phyloP scores from a whole-genome alignment of 1,140 invertebrate genomes.

The Lethrus apterus region DNA sequence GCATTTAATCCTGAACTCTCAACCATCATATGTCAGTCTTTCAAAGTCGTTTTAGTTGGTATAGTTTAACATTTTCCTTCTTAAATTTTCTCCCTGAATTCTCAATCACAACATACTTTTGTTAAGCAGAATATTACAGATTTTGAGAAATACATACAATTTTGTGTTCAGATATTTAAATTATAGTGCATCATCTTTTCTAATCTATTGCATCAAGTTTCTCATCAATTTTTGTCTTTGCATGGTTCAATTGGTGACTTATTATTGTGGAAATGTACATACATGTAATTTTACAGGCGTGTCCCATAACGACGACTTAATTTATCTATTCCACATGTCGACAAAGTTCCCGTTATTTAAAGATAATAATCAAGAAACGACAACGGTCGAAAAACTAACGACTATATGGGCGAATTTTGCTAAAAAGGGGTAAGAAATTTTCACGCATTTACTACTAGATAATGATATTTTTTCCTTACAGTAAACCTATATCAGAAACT shows the following conservation, averaged over 20 bases:
- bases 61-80: too few relatives aligned
- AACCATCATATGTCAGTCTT: too few relatives aligned
- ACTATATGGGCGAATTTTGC: constrained; percentile 44
- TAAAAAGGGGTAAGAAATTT: constrained; percentile 38
- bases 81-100: too few relatives aligned
- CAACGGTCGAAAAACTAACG: constrained; percentile 42
- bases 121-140: too few relatives aligned
- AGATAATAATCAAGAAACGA: constrained; percentile 40
- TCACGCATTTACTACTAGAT: background rate
- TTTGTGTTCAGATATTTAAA: too few relatives aligned
- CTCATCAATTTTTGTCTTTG: too few relatives aligned
- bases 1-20: too few relatives aligned
- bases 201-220: too few relatives aligned
- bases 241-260: background rate
- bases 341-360: constrained; percentile 41
- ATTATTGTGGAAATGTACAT: background rate
- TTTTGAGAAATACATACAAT: too few relatives aligned
- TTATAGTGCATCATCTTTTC: too few relatives aligned
- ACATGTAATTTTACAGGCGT: constrained; percentile 39
- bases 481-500: constrained; percentile 32
- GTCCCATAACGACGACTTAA: constrained; percentile 51
- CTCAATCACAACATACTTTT: too few relatives aligned
- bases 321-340: constrained; percentile 47
- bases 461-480: constrained; percentile 21
- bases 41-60: too few relatives aligned